Percentiles rank a stretch among this genome's conserved stretches.
Conservation (phyloP, 2,113 vertebrate genomes). For the Seriola rivoliana region DNA sequence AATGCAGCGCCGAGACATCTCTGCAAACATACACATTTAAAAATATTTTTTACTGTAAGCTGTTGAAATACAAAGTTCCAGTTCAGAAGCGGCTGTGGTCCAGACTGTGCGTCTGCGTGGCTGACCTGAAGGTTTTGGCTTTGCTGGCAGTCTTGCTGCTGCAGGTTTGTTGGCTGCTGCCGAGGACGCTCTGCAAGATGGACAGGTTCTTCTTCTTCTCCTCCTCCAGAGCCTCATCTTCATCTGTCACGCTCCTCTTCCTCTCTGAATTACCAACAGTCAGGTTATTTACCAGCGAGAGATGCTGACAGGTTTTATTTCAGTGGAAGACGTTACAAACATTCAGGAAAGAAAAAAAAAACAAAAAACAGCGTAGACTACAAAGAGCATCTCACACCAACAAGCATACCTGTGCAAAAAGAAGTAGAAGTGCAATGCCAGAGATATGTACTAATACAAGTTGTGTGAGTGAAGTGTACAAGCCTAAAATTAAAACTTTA, state of each 20-base stretch:
- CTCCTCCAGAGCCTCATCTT: constrained; percentile 77
- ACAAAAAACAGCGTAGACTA: no score
- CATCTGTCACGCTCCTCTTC: constrained; percentile 53
- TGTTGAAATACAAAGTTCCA: background rate
- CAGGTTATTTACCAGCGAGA: background rate
- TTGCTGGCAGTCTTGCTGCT: constrained; percentile 74
- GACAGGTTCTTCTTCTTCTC: constrained; percentile 92
- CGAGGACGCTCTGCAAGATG: constrained; percentile 88
- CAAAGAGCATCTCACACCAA: no score
- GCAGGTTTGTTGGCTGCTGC: constrained; percentile 75
- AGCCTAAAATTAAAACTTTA: no score
- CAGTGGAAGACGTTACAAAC: no score
- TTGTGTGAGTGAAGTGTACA: no score
- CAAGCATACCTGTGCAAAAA: no score
- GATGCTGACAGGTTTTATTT: background rate
- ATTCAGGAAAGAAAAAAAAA: no score
- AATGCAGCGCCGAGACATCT: constrained; percentile 90
- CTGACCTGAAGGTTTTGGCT: constrained; percentile 90
- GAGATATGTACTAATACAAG: no score
- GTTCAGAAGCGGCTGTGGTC: background rate
- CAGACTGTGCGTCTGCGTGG: background rate
- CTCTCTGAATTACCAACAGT: constrained; percentile 56
- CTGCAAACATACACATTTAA: constrained; percentile 72
- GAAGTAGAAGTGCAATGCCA: no score
- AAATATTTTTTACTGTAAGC: background rate